Base-by-base conservation (phyloP, 1,140 invertebrate genomes). In the Caenorhabditis remanei region DNA sequence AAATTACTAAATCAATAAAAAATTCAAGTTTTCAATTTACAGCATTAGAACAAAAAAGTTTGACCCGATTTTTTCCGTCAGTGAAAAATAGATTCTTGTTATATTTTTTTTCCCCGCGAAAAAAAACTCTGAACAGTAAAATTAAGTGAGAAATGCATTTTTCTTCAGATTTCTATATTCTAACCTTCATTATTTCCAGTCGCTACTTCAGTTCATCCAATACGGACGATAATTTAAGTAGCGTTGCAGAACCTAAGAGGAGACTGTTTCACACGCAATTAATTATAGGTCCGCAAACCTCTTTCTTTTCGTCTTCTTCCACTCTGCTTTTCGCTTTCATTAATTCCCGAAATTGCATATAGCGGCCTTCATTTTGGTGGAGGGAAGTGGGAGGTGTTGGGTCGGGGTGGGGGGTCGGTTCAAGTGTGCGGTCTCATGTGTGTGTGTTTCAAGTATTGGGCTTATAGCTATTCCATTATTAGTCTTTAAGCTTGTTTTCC, bases 201-300 rank as follows among this genome's bases (percentile, higher is more conserved):
- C 46, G 9, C 67, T n/a, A n/a, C 16, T 58, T 21, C 56, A 6
- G 2, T 32, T 32, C 32, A 1, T 32, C 2, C 43, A 79, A 50
- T 24, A 79, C 43, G 40, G 43, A 46, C 65, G 46, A 79, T 79
- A 79, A 79, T 79, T 79, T 50, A 46, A 79, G 71, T 79, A 79
- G 71, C 46, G 65, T 71, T 71, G 65, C 21, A 71, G 46, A 46
- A n/a, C 41, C 46, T 53, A 11, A 46, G 24, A 58, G 24, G n/a
- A 79, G 46, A 79, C 71, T 79, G 71, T 79, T 79, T 79, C 71
- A 79, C 71, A 79, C 71, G 46, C 71, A 79, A 79, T 79, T 79
- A 79, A 79, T 79, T 79, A 79, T 79, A 79, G 71, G 71, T 79
- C 71, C 71, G 71, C 71, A 79, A 79, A 46, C 71, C 53, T n/a